phyloP scores from a whole-genome alignment of 2,797 vertebrate species.

The Aphelocoma californica region DNA sequence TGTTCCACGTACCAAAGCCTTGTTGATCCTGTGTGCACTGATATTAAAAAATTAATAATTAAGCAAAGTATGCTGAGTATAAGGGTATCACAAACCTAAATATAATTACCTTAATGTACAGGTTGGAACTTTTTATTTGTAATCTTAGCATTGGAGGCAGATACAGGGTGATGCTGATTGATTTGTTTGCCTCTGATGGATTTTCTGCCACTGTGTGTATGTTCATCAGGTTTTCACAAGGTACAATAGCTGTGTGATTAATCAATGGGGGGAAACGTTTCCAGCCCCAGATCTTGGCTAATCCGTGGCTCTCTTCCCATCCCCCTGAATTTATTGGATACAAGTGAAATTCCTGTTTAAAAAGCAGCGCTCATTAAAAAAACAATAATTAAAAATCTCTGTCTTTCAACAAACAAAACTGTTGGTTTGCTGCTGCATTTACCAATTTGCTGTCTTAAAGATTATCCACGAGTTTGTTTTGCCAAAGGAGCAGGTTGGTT shows the following conservation, averaged over 20 bases:
- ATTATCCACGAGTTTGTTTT: not conserved
- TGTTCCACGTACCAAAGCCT: not conserved
- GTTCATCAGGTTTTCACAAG: conserved; percentile 17
- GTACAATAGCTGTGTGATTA: not conserved
- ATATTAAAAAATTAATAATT: not conserved
- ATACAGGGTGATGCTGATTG: not conserved
- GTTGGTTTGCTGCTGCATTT: not conserved
- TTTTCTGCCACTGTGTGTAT: conserved; percentile 36
- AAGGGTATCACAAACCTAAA: not conserved
- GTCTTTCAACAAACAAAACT: not conserved
- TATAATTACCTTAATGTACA: not conserved
- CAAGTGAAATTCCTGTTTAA: not conserved
- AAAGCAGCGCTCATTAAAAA: not conserved
- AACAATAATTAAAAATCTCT: fast-evolving
- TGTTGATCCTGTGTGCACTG: not conserved
- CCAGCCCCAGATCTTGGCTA: not conserved
- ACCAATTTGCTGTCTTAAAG: not conserved
- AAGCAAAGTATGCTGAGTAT: not conserved
- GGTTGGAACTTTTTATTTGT: not conserved
- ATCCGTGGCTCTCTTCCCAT: not conserved
- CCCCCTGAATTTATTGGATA: not conserved
- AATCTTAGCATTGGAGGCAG: not conserved
- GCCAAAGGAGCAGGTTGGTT: not conserved
- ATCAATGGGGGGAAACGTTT: not conserved
- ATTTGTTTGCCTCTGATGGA: conserved; percentile 14